phyloP scores from a whole-genome alignment of 2,797 vertebrate genomes.

The Glossophaga mutica region DNA sequence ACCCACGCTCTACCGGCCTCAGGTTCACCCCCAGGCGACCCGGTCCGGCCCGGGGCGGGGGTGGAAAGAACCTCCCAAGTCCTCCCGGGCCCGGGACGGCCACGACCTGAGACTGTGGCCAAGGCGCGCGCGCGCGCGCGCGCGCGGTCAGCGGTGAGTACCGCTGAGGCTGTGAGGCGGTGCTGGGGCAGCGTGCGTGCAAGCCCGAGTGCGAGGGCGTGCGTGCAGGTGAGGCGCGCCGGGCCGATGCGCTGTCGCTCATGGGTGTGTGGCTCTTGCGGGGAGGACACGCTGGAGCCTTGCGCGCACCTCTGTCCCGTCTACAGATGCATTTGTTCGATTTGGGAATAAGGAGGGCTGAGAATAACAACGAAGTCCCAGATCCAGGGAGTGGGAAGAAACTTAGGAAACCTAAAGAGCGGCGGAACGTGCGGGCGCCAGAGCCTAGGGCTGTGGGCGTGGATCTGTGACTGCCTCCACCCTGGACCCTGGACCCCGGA shows the following conservation, averaged over 20 bases:
- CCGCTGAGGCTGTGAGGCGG: not conserved
- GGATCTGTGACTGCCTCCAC: not conserved
- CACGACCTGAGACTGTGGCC: not conserved
- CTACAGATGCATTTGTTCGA: not conserved
- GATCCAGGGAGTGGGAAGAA: not conserved
- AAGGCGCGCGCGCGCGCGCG: too few relatives aligned
- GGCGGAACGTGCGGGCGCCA: rapidly evolving
- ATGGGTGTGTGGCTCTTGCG: not conserved
- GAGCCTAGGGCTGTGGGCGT: not conserved
- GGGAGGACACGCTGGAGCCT: not conserved
- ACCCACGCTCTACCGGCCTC: not conserved
- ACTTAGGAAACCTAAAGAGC: not conserved
- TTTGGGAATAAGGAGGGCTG: not conserved
- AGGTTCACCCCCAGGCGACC: not conserved
- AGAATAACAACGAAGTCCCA: not conserved
- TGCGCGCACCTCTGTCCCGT: not conserved
- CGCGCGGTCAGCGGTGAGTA: not conserved
- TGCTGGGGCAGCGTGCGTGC: rapidly evolving
- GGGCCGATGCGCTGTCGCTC: not conserved
- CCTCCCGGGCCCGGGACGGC: not conserved
- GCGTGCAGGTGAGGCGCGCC: not conserved
- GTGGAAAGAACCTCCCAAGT: not conserved
- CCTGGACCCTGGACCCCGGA: rapidly evolving
- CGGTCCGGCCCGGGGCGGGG: rapidly evolving
- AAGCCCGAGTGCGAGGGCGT: not conserved